Percentiles rank a stretch among this genome's conserved stretches.
These are phyloP conservation scores for Micromussa lordhowensis DNA, from an alignment of 92 coral and sea anemone species.

Conservation along the genomic window DNA sequence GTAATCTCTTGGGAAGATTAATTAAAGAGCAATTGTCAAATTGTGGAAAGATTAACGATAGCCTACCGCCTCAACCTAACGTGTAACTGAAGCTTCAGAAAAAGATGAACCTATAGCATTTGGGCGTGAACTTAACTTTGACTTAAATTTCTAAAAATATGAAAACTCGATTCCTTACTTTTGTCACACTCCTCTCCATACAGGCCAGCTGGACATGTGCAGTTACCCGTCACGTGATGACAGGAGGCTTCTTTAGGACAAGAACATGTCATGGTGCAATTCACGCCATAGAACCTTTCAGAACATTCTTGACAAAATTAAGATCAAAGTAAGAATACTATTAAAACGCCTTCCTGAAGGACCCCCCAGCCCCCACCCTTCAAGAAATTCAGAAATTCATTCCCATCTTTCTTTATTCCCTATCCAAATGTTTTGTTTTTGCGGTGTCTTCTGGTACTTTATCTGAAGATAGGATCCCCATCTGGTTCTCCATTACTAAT, in stretches of 20 bases:
- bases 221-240: conserved; percentile 69
- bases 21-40: no score
- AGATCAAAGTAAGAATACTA: background rate
- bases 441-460: background rate
- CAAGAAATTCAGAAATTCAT: no score
- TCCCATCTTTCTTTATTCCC: background rate
- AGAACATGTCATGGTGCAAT: conserved; percentile 52
- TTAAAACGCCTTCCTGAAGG: background rate
- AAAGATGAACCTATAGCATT: no score
- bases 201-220: conserved; percentile 65
- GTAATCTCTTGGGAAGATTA: background rate
- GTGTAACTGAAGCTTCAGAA: no score
- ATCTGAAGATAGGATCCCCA: background rate
- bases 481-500: background rate
- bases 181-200: conserved; percentile 59
- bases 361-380: no score
- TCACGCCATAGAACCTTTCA: conserved; percentile 66
- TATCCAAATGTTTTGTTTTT: no score
- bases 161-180: conserved; percentile 27
- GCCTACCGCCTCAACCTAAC: background rate
- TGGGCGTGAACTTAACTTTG: no score
- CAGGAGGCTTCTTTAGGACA: conserved; percentile 72
- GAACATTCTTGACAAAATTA: conserved; percentile 65
- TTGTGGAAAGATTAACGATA: background rate
- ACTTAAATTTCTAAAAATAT: no score